Base-by-base conservation (phyloP, 2,888 invertebrate species). In the Stenodema calcarata region DNA sequence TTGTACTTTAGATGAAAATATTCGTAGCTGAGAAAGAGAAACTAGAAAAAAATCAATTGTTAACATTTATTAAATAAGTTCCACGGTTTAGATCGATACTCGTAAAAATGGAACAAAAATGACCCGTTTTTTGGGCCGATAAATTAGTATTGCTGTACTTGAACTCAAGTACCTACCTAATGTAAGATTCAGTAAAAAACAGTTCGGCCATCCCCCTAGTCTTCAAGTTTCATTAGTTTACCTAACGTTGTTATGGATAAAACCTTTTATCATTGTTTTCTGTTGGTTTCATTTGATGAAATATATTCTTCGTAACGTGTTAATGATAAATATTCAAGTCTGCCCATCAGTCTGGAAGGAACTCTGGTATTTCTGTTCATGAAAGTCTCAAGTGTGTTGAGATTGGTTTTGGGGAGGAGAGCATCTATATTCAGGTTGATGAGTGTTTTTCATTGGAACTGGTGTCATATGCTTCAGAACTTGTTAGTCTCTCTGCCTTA, bases 11-110 rank as follows among this genome's bases (percentile, higher is more conserved):
- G 82, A 23, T 54, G 69, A 69, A 82, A 42, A 82, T 82, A 30
- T 82, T 69, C 35, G 82, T 82, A 82, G 82, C n/a, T 35, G 82
- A 69, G 14, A 81, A 69, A 54, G 70, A 30, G 70, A 80, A 80
- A 47, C n/a, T 80, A 80, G 80, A 44, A 30, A 73, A 73, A 73
- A 44, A 80, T 50, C 80, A 80, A 80, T 80, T 80, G 80, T 80
- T 80, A 54, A 80, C 80, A 80, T 80, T 80, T 80, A 47, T 79
- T n/a, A 44, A 30, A 28, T 30, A 80, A 12, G 62, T 62, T 62
- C 23, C 27, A 27, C 35, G 35, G 35, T 35, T 35, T 62, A 23
- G 16, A n/a, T n/a, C n/a, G n/a, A 47, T 47, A 18, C n/a, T 23
- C 23, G 23, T 62, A 62, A 4, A n/a, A n/a, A 62, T 50, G n/a